A percentile compares a stretch with the other conserved stretches of the same genome.
phyloP scores from a whole-genome alignment of 2,888 invertebrate genomes.

The Ichneumon xanthorius region DNA sequence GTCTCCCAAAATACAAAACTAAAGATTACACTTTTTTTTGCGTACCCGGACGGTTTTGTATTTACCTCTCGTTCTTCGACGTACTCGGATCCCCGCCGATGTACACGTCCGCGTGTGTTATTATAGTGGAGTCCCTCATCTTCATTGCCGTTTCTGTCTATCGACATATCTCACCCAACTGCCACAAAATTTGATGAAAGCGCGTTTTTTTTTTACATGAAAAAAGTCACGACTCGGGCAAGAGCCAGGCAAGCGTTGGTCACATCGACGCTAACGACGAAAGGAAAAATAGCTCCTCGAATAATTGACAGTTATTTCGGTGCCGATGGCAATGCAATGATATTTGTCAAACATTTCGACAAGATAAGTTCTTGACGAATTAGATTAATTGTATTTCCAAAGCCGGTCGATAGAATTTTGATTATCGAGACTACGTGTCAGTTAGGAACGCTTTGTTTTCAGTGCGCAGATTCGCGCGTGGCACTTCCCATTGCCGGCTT shows the following conservation, averaged over 20 bases:
- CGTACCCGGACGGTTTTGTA: not conserved
- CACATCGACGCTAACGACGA: not conserved
- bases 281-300: not conserved
- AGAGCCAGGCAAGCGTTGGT: not conserved
- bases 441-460: not conserved
- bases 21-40: not conserved
- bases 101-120: constrained; percentile 80
- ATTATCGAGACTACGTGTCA: not conserved
- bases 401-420: not conserved
- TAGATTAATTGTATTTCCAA: not conserved
- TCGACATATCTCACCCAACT: constrained; percentile 23
- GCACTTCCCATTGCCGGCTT: constrained; percentile 21
- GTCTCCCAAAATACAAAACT: not conserved
- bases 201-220: constrained; percentile 11
- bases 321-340: not conserved
- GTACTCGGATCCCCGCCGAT: constrained; percentile 75
- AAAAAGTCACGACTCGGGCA: not conserved
- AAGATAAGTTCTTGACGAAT: not conserved
- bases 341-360: not conserved
- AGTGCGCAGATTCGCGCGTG: constrained; percentile 8
- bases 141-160: constrained; percentile 45
- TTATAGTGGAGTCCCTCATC: constrained; percentile 79
- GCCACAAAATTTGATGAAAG: constrained; percentile 1
- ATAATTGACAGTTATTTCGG: not conserved
- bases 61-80: constrained; percentile 76